Evolutionary conservation across 64 coral and sea anemone genomes (phyloP), one percentile per base, ranked within the genome.

Genomic region (Montipora foliosa): DNA sequence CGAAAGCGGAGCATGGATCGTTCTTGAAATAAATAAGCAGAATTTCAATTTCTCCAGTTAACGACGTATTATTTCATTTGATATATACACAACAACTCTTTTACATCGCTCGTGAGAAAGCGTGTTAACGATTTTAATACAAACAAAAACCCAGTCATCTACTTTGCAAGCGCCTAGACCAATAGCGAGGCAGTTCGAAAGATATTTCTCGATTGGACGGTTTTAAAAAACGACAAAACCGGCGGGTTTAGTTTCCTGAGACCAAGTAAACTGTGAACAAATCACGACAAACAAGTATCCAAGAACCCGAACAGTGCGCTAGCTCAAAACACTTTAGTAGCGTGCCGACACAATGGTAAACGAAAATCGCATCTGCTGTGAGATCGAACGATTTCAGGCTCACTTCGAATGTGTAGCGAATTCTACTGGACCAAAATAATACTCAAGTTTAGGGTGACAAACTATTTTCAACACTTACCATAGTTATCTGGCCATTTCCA

Each of bases 181-280:
- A 97, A 97, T 97, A 97, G 93, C 93, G 96, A 92, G 80, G 79
- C 95, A 92, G 88, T 81, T 78, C 91, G 60, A 83, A 62, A 83
- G 90, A 97, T 80, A 94, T 97, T 95, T 89, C 82, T 87, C 81
- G 87, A 97, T 97, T 97, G 96, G 96, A 97, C 96, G 96, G 94
- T 97, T 97, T 97, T 97, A 97, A 97, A 97, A 95, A 88, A 68
- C 96, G 88, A 95, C 83, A 83, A 79, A 47, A 78, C 89, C 76
- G 89, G 91, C 93, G 92, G 96, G 77, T 97, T 81, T 83, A 95
- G 82, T 94, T 97, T 97, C 93, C 93, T 85, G 93, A 90, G 82
- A 72, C 64, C 66, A 47, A 11, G 82, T 51, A 71, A 72, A 86
- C 64, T 49, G 11, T 50, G 47, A 22, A 86, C 6, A 84, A 44